These are phyloP conservation scores for Hydrocynus forskahlii DNA, from an alignment of 2,797 vertebrate species.

Conservation along the genomic window DNA sequence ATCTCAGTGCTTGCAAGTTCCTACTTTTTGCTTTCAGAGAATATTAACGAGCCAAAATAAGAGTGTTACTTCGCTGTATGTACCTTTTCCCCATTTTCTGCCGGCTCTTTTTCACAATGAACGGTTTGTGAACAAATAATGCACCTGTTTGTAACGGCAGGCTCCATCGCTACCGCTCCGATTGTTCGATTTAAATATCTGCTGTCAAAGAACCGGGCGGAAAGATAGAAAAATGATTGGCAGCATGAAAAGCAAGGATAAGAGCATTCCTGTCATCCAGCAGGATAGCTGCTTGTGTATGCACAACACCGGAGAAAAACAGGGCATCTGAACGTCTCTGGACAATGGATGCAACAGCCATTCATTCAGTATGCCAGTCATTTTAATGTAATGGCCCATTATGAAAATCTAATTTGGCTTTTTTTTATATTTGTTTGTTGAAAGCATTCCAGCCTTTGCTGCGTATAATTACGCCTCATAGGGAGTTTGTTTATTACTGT, in stretches of 20 bases:
- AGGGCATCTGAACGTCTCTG: neutral
- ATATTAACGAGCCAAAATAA: too few species aligned
- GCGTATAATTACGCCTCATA: neutral
- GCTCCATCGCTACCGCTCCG: constrained; percentile 34
- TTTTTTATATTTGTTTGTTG: constrained; percentile 11
- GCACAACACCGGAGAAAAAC: neutral
- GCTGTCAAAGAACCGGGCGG: constrained; percentile 50
- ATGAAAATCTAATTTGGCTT: neutral
- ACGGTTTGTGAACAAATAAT: constrained; percentile 2
- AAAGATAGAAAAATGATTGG: constrained; percentile 51
- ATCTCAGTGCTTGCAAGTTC: too few species aligned
- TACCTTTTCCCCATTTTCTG: constrained; percentile 10
- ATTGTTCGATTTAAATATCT: constrained; percentile 54
- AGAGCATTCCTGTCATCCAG: constrained; percentile 28
- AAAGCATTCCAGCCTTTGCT: neutral
- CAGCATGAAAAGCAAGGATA: constrained; percentile 35
- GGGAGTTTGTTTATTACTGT: constrained; percentile 25
- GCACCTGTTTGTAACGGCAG: constrained; percentile 33
- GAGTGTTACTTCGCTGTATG: too few species aligned
- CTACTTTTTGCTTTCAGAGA: too few species aligned
- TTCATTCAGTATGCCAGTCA: neutral
- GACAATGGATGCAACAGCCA: neutral
- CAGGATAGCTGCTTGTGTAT: neutral
- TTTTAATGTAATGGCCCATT: constrained; percentile 2
- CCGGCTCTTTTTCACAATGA: neutral